Conservation (phyloP, 2,888 invertebrate species). For the Brenthis hecate region DNA sequence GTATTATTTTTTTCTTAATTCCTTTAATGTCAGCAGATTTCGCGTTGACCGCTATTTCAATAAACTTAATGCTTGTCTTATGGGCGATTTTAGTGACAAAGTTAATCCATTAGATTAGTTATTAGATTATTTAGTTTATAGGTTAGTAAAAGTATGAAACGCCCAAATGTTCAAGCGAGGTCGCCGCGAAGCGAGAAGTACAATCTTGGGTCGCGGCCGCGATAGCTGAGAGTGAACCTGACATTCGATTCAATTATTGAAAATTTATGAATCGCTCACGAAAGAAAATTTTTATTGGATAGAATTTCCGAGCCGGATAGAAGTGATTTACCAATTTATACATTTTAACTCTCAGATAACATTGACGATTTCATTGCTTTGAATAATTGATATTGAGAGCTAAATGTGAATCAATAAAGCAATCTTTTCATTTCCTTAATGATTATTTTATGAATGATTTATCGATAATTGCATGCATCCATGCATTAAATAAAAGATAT, state of each 20-base stretch:
- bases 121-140: slow-evolving; percentile 46
- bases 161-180: slow-evolving; percentile 33
- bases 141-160: slow-evolving; percentile 11
- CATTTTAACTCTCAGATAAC: slow-evolving; percentile 48
- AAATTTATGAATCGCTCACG: slow-evolving; percentile 70
- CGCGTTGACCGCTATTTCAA: not conserved
- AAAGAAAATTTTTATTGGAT: slow-evolving; percentile 69
- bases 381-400: slow-evolving; percentile 22
- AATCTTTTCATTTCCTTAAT: too few species aligned
- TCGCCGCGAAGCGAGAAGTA: slow-evolving; percentile 56
- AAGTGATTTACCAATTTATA: slow-evolving; percentile 65
- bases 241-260: slow-evolving; percentile 73
- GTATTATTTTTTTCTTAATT: slow-evolving; percentile 17
- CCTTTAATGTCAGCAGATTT: slow-evolving; percentile 27
- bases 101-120: slow-evolving; percentile 62
- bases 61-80: slow-evolving; percentile 35
- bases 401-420: slow-evolving; percentile 13
- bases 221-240: slow-evolving; percentile 50
- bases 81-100: slow-evolving; percentile 49
- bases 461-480: not conserved
- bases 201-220: slow-evolving; percentile 48
- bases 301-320: slow-evolving; percentile 62
- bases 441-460: not conserved
- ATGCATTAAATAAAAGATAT: too few species aligned
- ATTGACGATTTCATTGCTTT: slow-evolving; percentile 20